Evolutionary conservation across 2,797 vertebrate genomes (phyloP), one percentile per base, ranked within the genome.

Genomic region (Peromyscus aztecus): DNA sequence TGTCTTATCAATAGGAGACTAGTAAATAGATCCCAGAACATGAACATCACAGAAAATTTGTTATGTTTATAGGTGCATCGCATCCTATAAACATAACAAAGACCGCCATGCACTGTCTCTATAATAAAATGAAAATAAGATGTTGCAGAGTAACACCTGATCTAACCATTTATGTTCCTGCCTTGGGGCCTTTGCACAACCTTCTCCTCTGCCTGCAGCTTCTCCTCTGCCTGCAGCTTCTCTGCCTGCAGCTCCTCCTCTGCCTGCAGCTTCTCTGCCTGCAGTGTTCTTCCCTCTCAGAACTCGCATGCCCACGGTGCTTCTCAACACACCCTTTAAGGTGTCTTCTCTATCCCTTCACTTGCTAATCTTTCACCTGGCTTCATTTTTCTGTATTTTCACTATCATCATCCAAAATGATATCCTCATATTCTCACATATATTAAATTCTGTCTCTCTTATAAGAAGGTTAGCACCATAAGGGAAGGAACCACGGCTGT

Each of bases 51-150:
- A 90, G 40, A 65, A 57, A 85, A 85, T 46, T 46, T 46, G 43
- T 46, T 46, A 46, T 46, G 43, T 46, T 46, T 46, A 46, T 46
- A 69, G 75, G 82, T 89, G 5, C 14, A 63, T 46, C 17, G 5
- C 14, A 63, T 46, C 17, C 89, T 37, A 7, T 55, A 37, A 55
- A 76, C 86, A 49, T 6, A 76, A 75, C 57, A 11, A 69, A 55
- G 40, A 84, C 40, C 46, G 63, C 31, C 75, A 23, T 73, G 69
- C 34, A 52, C 24, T 65, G 27, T 67, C 46, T 93, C 34, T 90
- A 61, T 90, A 94, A 73, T 83, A 49, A 91, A 94, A 40, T 78
- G 27, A 59, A 59, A 87, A 71, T 49, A 71, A 49, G 57, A 93
- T 83, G 31, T 43, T 43, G 31, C 31, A 91, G 24, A 1, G 10